These are phyloP conservation scores for Sitodiplosis mosellana DNA, from an alignment of 1,140 invertebrate genomes.

Conservation along the genomic window DNA sequence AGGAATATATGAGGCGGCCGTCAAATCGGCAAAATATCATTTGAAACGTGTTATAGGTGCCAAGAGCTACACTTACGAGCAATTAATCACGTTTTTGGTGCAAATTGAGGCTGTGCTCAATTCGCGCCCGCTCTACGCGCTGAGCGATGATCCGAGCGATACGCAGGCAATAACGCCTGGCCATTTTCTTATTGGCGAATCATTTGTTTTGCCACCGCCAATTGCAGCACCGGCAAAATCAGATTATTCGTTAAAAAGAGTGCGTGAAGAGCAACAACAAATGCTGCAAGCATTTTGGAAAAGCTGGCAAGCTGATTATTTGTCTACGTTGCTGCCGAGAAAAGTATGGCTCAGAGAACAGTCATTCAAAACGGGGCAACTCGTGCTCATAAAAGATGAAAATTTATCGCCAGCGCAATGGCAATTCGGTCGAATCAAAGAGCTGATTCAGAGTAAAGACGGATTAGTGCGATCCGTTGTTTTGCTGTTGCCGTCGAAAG, in stretches of 20 bases:
- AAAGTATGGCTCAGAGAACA: no score
- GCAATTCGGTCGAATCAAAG: no score
- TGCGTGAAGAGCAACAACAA: no score
- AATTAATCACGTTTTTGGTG: slow-evolving; percentile 7
- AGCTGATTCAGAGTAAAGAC: no score
- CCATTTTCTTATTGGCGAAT: slow-evolving; percentile 10
- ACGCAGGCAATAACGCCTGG: slow-evolving; percentile 5
- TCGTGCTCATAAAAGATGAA: no score
- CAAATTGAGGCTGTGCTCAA: slow-evolving; percentile 12
- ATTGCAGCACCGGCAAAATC: no score
- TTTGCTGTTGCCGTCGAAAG: not conserved
- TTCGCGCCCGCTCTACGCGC: slow-evolving; percentile 10
- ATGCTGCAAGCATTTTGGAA: no score
- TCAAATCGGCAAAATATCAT: slow-evolving; percentile 1
- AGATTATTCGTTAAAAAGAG: no score
- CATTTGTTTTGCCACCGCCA: not conserved
- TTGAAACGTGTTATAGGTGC: slow-evolving; percentile 8
- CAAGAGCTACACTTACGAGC: slow-evolving; percentile 9
- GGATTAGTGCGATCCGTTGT: not conserved
- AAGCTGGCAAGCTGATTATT: no score
- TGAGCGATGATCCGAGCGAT: slow-evolving; percentile 9
- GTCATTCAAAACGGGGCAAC: no score
- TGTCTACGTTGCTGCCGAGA: no score
- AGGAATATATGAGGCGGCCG: slow-evolving; percentile 7
- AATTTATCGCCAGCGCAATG: no score